Evolutionary conservation across 1,140 invertebrate genomes (phyloP).

Genomic region (Calliopsis andreniformis): DNA sequence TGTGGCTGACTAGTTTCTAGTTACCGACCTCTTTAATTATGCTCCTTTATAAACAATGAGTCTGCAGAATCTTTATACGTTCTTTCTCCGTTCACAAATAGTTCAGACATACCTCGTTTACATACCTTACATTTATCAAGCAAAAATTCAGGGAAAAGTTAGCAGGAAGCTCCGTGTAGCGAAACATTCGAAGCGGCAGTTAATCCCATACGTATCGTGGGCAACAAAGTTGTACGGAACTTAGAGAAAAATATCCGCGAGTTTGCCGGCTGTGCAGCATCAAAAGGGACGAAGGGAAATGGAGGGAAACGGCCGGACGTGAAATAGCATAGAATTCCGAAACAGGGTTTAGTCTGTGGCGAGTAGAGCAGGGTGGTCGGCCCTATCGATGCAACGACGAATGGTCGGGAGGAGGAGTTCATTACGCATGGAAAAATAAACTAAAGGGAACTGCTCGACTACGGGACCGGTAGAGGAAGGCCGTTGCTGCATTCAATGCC

Average conservation of each 20-base stretch:
- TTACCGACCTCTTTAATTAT: too few relatives aligned
- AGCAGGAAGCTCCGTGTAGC: neutral
- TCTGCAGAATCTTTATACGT: too few relatives aligned
- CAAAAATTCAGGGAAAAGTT: too few relatives aligned
- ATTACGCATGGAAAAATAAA: slow-evolving; percentile 73
- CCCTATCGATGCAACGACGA: slow-evolving; percentile 66
- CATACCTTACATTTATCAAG: too few relatives aligned
- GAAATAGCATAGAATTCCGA: slow-evolving; percentile 64
- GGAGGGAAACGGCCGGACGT: slow-evolving; percentile 47
- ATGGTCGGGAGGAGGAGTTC: slow-evolving; percentile 60
- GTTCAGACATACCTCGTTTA: too few relatives aligned
- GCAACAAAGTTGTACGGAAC: slow-evolving; percentile 25
- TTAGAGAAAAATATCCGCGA: slow-evolving; percentile 43
- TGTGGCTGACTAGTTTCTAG: too few relatives aligned
- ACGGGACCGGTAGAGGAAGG: slow-evolving; percentile 52
- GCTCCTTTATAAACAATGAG: too few relatives aligned
- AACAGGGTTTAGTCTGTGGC: slow-evolving; percentile 60
- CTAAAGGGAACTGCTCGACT: slow-evolving; percentile 64
- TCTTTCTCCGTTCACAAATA: too few relatives aligned
- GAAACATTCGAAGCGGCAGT: neutral
- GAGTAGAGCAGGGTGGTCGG: slow-evolving; percentile 45
- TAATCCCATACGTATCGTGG: slow-evolving; percentile 5
- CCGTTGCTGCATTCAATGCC: slow-evolving; percentile 61
- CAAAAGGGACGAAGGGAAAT: slow-evolving; percentile 44
- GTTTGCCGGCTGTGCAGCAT: neutral